Evolutionary conservation across 2,888 invertebrate genomes (phyloP).

Genomic region (Gryllus longicercus): DNA sequence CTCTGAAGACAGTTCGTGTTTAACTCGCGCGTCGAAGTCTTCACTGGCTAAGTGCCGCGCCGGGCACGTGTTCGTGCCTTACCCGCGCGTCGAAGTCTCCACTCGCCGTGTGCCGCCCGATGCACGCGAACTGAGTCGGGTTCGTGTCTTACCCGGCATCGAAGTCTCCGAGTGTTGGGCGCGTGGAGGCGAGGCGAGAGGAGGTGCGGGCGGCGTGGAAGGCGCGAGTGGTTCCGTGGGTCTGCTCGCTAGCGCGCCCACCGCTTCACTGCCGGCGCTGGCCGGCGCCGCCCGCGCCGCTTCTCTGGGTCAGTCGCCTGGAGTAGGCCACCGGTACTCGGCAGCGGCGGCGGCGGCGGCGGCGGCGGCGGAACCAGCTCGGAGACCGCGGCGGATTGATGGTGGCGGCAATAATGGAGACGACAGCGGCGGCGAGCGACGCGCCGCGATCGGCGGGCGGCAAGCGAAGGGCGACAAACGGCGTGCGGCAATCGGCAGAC

Average conservation of each 20-base stretch:
- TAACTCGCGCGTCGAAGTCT: background rate
- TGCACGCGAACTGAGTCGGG: background rate
- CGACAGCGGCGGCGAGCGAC: too few species aligned
- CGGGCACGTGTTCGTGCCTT: background rate
- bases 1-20: background rate
- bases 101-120: background rate
- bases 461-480: too few species aligned
- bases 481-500: too few species aligned
- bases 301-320: background rate
- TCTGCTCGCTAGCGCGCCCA: background rate
- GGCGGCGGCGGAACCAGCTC: background rate
- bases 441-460: too few species aligned
- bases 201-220: background rate
- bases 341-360: background rate
- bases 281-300: background rate
- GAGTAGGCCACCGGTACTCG: constrained; percentile 1
- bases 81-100: background rate
- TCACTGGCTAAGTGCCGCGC: background rate
- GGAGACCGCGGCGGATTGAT: too few species aligned
- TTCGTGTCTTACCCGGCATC: background rate
- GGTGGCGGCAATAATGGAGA: too few species aligned
- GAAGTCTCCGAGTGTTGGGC: background rate
- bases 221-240: background rate
- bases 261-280: background rate
- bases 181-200: too few species aligned